Conservation (phyloP, 2,113 vertebrate genomes). For the Limnothrissa miodon region DNA sequence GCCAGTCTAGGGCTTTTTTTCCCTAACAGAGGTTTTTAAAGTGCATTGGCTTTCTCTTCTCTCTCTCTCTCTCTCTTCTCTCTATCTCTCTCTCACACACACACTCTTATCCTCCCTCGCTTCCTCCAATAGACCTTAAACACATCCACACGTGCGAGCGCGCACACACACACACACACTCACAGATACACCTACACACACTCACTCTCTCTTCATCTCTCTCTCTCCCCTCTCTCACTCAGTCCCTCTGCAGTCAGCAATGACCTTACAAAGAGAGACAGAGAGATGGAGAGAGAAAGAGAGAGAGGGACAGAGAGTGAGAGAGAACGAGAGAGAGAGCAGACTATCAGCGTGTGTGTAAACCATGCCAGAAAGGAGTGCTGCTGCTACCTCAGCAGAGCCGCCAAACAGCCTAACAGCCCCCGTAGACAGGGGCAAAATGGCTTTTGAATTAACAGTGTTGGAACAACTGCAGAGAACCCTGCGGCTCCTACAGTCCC, state of each 20-base stretch:
- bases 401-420: background rate
- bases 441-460: background rate
- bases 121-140: background rate
- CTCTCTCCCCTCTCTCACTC: too few relatives aligned
- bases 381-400: conserved; percentile 3
- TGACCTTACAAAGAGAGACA: background rate
- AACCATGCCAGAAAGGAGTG: background rate
- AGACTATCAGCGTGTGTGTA: background rate
- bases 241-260: conserved; percentile 6
- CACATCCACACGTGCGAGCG: background rate
- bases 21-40: conserved; percentile 29
- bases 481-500: background rate
- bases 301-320: background rate
- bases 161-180: background rate
- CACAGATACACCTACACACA: background rate
- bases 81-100: background rate
- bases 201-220: too few relatives aligned
- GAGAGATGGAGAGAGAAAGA: background rate
- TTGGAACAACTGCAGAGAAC: background rate
- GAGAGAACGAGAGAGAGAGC: background rate
- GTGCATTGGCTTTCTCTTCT: conserved; percentile 20
- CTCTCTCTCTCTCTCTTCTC: background rate
- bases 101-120: background rate
- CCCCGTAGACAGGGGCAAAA: background rate
- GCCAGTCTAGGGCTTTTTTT: conserved; percentile 10